Evolutionary conservation across 2,888 invertebrate species (phyloP).

Genomic region (Lithophane socia): DNA sequence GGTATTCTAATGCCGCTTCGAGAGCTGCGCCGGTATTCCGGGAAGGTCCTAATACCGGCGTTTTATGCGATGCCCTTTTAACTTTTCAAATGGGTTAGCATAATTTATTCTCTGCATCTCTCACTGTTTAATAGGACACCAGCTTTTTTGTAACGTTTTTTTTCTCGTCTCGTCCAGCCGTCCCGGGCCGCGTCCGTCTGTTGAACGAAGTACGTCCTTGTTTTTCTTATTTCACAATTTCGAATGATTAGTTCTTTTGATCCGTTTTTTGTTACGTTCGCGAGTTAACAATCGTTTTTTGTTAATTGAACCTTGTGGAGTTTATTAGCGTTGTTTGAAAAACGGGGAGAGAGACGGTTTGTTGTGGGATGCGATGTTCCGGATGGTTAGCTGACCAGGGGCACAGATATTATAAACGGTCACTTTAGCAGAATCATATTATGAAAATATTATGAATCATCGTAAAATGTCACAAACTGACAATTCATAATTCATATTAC

Average conservation of each 20-base stretch:
- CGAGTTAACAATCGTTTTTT: constrained; percentile 59
- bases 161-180: constrained; percentile 57
- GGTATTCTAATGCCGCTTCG: constrained; percentile 58
- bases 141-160: constrained; percentile 74
- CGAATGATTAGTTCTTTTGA: constrained; percentile 62
- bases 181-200: constrained; percentile 57
- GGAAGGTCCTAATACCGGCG: constrained; percentile 71
- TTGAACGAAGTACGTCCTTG: constrained; percentile 60
- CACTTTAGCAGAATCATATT: too few species aligned
- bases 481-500: too few species aligned
- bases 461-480: too few species aligned
- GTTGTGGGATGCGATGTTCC: constrained; percentile 40
- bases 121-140: constrained; percentile 81
- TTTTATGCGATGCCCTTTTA: constrained; percentile 73
- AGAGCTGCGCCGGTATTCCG: constrained; percentile 68
- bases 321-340: constrained; percentile 56
- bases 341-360: constrained; percentile 27
- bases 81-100: constrained; percentile 69
- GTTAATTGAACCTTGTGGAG: constrained; percentile 61
- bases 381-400: constrained; percentile 18
- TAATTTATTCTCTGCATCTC: constrained; percentile 84
- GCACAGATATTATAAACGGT: too few species aligned
- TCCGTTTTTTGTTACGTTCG: constrained; percentile 52
- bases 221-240: constrained; percentile 65
- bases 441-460: too few species aligned